Conservation (phyloP, 2,888 invertebrate genomes). For the Melikaiella ostensackeni region DNA sequence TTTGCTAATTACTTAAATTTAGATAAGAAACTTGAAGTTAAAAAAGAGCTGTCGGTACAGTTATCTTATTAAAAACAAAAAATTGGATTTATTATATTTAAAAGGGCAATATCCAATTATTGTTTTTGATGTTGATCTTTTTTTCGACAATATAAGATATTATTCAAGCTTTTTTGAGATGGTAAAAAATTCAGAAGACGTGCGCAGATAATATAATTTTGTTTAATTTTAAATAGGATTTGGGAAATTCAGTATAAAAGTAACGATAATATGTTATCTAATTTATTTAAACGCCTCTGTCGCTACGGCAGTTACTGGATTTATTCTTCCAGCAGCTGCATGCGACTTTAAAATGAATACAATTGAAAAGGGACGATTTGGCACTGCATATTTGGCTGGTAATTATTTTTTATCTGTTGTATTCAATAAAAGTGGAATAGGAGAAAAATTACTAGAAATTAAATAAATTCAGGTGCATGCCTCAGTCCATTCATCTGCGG, state of each 20-base stretch:
- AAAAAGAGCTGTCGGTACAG: no score
- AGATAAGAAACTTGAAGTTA: no score
- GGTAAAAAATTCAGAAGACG: no score
- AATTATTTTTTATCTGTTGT: slow-evolving; percentile 45
- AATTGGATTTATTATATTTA: background rate
- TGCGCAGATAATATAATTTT: background rate
- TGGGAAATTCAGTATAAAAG: slow-evolving; percentile 82
- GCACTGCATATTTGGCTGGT: slow-evolving; percentile 88
- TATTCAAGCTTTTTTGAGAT: background rate
- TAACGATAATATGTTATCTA: slow-evolving; percentile 87
- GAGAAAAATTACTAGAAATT: background rate
- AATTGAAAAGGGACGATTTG: slow-evolving; percentile 86
- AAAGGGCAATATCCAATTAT: background rate
- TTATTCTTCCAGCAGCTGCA: slow-evolving; percentile 89
- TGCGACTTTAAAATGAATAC: slow-evolving; percentile 90
- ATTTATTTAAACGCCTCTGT: slow-evolving; percentile 91
- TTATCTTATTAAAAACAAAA: no score
- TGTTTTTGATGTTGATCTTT: background rate
- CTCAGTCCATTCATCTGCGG: slow-evolving; percentile 87
- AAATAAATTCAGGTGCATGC: slow-evolving; percentile 80
- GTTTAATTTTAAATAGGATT: slow-evolving; percentile 8
- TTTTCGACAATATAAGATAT: background rate
- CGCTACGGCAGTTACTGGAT: slow-evolving; percentile 88
- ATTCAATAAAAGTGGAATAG: background rate
- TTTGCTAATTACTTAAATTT: no score